phyloP scores from a whole-genome alignment of 2,113 vertebrate genomes.

The Ochotona curzoniae region DNA sequence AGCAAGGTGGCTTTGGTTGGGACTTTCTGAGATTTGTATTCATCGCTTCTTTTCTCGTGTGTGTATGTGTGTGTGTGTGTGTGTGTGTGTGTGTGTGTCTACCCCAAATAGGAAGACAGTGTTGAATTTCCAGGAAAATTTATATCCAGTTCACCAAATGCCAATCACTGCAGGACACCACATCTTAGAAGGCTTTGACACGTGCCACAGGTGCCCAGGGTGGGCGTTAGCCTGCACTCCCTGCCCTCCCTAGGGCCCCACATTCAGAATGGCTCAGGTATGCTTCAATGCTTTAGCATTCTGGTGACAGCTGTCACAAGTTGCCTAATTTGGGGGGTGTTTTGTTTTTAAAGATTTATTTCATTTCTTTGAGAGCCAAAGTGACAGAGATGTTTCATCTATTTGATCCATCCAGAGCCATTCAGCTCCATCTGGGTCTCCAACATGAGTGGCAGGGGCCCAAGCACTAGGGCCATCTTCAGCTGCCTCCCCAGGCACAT shows the following conservation, averaged over 20 bases:
- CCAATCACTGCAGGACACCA: not conserved
- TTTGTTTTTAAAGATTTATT: too few species aligned
- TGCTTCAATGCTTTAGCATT: not conserved
- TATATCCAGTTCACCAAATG: not conserved
- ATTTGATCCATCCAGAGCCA: too few species aligned
- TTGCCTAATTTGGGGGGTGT: too few species aligned
- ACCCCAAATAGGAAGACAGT: not conserved
- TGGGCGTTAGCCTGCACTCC: not conserved
- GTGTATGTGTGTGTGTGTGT: too few species aligned
- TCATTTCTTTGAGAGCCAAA: too few species aligned
- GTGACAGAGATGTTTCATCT: too few species aligned
- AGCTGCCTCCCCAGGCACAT: too few species aligned
- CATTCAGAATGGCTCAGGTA: not conserved
- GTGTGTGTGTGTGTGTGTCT: not conserved
- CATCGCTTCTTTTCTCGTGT: not conserved
- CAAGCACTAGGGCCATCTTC: too few species aligned
- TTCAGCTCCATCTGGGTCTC: too few species aligned
- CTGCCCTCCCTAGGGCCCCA: too few species aligned
- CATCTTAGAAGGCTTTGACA: not conserved
- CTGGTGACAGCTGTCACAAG: not conserved
- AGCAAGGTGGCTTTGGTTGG: not conserved
- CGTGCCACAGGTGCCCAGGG: not conserved
- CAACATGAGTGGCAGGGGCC: too few species aligned
- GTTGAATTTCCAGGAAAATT: not conserved
- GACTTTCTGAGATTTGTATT: too few species aligned